phyloP scores from a whole-genome alignment of 2,797 vertebrate species.

The Melanotaenia pygmaea region DNA sequence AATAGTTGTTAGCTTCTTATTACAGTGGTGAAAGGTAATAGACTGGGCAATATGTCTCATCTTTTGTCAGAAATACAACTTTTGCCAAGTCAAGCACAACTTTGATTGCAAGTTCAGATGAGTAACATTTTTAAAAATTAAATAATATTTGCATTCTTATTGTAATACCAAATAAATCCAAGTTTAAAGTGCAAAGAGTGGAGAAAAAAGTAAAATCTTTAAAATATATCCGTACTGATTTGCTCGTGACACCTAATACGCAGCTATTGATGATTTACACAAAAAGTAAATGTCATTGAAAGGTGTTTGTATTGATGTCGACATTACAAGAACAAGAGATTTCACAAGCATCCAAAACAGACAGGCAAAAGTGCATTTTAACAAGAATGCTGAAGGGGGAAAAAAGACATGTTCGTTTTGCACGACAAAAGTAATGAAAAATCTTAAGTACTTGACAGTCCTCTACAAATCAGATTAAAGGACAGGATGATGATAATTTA shows the following conservation, averaged over 20 bases:
- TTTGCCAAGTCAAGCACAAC: background rate
- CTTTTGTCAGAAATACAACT: background rate
- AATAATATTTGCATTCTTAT: background rate
- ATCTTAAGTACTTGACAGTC: conserved; percentile 23
- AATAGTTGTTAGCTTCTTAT: background rate
- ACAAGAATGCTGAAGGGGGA: conserved; percentile 16
- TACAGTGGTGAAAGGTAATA: background rate
- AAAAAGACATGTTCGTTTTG: background rate
- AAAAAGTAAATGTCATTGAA: conserved; percentile 18
- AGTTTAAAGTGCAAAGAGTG: conserved; percentile 34
- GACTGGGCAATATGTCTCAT: background rate
- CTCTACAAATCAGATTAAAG: conserved; percentile 6
- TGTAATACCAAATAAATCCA: conserved; percentile 16
- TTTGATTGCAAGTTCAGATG: background rate
- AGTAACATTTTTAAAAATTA: background rate
- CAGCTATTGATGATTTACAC: conserved; percentile 17
- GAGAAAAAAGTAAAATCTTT: background rate
- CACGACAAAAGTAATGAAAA: conserved; percentile 4
- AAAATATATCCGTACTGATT: conserved; percentile 13
- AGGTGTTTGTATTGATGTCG: conserved; percentile 43
- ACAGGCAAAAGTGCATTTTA: conserved; percentile 47
- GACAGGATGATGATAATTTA: background rate
- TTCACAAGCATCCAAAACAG: conserved; percentile 38
- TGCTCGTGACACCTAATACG: background rate
- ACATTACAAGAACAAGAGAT: conserved; percentile 26